Evolutionary conservation across 2,113 vertebrate genomes (phyloP).

Genomic region (Mustela lutreola): DNA sequence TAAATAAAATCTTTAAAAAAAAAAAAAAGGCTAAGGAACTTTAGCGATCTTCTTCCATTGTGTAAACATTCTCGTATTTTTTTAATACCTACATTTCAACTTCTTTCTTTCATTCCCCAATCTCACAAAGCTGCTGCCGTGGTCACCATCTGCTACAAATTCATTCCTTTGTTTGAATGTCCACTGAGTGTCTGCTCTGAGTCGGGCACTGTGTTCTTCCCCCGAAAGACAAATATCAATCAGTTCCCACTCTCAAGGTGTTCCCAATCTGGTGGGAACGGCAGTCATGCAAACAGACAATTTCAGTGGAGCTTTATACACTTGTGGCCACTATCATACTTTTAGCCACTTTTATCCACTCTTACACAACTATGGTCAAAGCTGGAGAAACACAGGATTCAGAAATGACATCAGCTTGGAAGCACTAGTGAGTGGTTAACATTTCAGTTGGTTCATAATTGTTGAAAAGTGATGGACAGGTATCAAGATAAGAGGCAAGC

Average conservation of each 20-base stretch:
- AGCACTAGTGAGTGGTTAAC: neutral
- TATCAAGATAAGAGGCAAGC: accelerated
- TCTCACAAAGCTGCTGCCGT: neutral
- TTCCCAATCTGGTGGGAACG: neutral
- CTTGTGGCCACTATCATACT: neutral
- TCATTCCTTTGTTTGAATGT: neutral
- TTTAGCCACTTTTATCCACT: neutral
- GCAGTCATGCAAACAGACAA: neutral
- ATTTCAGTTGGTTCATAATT: neutral
- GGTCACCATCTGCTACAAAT: neutral
- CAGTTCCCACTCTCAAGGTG: neutral
- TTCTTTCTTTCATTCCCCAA: neutral
- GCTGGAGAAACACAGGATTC: neutral
- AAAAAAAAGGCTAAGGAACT: neutral
- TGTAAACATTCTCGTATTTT: neutral
- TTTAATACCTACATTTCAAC: neutral
- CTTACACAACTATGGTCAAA: neutral
- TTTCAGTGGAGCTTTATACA: neutral
- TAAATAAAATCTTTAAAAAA: too few relatives aligned
- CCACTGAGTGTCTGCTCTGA: neutral
- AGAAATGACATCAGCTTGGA: neutral
- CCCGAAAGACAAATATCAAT: constrained; percentile 4
- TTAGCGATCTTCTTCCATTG: neutral
- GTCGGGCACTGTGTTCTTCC: neutral
- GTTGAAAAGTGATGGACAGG: neutral